Percentiles rank a stretch among this genome's conserved stretches.
Evolutionary conservation across 2,888 invertebrate genomes (phyloP).

Genomic region (Germaria angustata): DNA sequence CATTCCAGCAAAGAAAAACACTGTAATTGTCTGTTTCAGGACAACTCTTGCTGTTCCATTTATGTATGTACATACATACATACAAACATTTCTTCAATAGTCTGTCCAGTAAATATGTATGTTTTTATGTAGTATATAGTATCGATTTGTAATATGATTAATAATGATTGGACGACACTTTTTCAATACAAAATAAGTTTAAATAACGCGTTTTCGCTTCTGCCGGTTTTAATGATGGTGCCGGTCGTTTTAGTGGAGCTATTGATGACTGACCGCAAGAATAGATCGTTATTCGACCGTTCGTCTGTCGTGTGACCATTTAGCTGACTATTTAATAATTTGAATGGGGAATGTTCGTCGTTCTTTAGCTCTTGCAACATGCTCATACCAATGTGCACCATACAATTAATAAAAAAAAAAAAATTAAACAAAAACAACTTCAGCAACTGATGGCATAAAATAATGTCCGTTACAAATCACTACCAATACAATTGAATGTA

Average conservation of each 20-base stretch:
- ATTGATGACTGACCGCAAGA: constrained; percentile 10
- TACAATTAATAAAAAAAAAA: neutral
- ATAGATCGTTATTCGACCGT: constrained; percentile 49
- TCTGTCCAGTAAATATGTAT: too few species aligned
- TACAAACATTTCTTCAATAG: too few species aligned
- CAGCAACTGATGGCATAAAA: constrained; percentile 35
- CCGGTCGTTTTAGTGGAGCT: neutral
- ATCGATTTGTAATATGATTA: neutral
- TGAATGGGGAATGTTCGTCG: neutral
- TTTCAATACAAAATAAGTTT: neutral
- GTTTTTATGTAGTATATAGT: too few species aligned
- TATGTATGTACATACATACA: too few species aligned
- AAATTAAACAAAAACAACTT: constrained; percentile 11
- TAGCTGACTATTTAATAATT: constrained; percentile 7
- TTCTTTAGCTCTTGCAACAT: constrained; percentile 19
- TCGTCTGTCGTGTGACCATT: constrained; percentile 25
- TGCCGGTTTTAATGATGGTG: neutral
- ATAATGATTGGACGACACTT: neutral
- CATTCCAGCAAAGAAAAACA: too few species aligned
- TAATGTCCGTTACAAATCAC: constrained; percentile 63
- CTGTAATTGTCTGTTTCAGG: too few species aligned
- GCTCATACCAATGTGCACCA: neutral
- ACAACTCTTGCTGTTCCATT: too few species aligned
- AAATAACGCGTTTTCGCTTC: neutral
- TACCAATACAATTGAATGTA: constrained; percentile 23